phyloP scores from a whole-genome alignment of 2,888 invertebrate genomes.

The Linnaemya vulpina region DNA sequence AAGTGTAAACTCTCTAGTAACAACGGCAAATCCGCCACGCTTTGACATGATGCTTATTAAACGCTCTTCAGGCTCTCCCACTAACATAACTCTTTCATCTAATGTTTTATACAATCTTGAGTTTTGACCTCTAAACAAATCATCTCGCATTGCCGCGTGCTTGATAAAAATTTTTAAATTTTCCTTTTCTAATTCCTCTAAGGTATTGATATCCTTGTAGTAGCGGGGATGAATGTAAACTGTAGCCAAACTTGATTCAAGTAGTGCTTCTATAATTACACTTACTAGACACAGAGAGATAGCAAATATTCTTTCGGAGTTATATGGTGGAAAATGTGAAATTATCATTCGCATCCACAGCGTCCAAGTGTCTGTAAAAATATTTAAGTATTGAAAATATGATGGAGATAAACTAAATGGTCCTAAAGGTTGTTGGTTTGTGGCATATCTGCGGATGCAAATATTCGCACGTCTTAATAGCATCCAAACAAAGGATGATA shows the following conservation, averaged over 20 bases:
- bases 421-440: background rate
- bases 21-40: constrained; percentile 77
- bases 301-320: constrained; percentile 81
- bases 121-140: constrained; percentile 80
- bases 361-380: constrained; percentile 80
- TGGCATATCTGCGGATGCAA: constrained; percentile 37
- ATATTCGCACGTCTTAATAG: constrained; percentile 76
- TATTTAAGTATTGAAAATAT: constrained; percentile 73
- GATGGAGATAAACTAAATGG: too few relatives aligned
- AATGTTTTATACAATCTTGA: constrained; percentile 78
- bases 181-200: constrained; percentile 80
- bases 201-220: constrained; percentile 81
- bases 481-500: constrained; percentile 78
- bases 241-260: constrained; percentile 83
- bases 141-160: constrained; percentile 82
- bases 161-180: constrained; percentile 80
- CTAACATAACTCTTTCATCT: constrained; percentile 77
- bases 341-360: constrained; percentile 81
- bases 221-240: constrained; percentile 82
- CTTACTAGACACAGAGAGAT: constrained; percentile 81
- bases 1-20: constrained; percentile 79
- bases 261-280: constrained; percentile 82
- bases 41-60: constrained; percentile 77
- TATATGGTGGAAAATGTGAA: constrained; percentile 79
- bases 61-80: constrained; percentile 76